Conservation (phyloP, 1,140 invertebrate genomes). For the Lycorma delicatula region DNA sequence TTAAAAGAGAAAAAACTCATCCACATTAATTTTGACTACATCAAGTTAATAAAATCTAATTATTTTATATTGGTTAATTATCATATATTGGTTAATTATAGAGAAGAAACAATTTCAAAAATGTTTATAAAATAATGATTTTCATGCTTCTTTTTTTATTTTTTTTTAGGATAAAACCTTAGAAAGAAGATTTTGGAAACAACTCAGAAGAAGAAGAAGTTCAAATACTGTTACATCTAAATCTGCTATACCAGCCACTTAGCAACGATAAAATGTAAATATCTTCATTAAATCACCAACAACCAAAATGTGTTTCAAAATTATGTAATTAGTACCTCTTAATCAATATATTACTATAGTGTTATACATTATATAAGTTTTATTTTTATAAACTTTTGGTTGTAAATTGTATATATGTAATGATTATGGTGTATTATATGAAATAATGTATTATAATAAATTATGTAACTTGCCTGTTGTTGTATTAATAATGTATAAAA, state of each 20-base stretch:
- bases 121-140: neutral
- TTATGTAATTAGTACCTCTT: neutral
- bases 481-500: too few species aligned
- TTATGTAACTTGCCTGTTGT: too few species aligned
- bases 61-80: neutral
- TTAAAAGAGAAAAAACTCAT: neutral
- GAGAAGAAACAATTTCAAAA: neutral
- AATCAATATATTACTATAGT: too few species aligned
- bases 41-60: neutral
- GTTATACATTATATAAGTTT: too few species aligned
- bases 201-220: slow-evolving; percentile 21
- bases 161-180: slow-evolving; percentile 21
- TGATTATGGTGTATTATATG: too few species aligned
- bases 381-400: too few species aligned
- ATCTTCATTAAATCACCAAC: neutral
- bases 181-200: slow-evolving; percentile 27
- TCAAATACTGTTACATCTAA: slow-evolving; percentile 10
- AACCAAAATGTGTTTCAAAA: slow-evolving; percentile 16
- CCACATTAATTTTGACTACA: neutral
- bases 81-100: too few species aligned
- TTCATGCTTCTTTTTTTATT: neutral
- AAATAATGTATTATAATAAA: too few species aligned
- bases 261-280: slow-evolving; percentile 7
- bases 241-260: slow-evolving; percentile 12
- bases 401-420: too few species aligned